Base-by-base conservation (phyloP, 1,140 invertebrate species). In the Pseudomyrmex pallidus region DNA sequence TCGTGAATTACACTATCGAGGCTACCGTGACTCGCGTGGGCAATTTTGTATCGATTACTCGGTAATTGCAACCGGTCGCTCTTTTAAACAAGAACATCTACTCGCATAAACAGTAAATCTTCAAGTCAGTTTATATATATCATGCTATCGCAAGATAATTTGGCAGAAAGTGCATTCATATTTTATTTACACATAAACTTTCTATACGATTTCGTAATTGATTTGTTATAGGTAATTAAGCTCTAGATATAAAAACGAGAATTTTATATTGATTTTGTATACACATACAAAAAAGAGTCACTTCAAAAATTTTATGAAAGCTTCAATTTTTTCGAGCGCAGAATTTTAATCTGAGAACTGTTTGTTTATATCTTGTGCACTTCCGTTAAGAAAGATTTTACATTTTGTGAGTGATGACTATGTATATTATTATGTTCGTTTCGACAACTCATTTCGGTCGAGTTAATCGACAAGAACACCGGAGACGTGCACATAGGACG, bases 41-140 rank as follows among this genome's bases (percentile, higher is more conserved):
- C 56, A 80, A 72, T 80, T 61, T 70, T 35, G 54, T 70, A 70
- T 72, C 66, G 56, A 80, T 72, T 80, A 59, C 66, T 59, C 7
- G 56, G 54, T 72, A 80, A 80, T 72, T 50, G 54, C 54, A 46
- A 78, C 54, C 54, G 44, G 35, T 80, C 22, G 44, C n/a, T 25
- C 9, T 13, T 59, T 17, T 46, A 22, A 46, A 59, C 76, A 44
- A 70, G 17, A 78, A 77, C 12, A 35, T 22, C 12, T 48, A 22
- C 44, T 50, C 13, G 22, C 50, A 76, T 76, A 74, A 63, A 25
- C 64, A 44, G 46, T 59, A 80, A 72, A 44, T 54, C 61, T 80
- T 70, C 57, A 80, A 80, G 70, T 80, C 76, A 66, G 64, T 48
- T 13, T 12, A 20, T 8, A 35, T 7, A 35, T 7, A 35, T 35